Percentiles rank a stretch among this genome's conserved stretches.
Conservation (phyloP, 2,888 invertebrate genomes). For the Diarsia dahlii region DNA sequence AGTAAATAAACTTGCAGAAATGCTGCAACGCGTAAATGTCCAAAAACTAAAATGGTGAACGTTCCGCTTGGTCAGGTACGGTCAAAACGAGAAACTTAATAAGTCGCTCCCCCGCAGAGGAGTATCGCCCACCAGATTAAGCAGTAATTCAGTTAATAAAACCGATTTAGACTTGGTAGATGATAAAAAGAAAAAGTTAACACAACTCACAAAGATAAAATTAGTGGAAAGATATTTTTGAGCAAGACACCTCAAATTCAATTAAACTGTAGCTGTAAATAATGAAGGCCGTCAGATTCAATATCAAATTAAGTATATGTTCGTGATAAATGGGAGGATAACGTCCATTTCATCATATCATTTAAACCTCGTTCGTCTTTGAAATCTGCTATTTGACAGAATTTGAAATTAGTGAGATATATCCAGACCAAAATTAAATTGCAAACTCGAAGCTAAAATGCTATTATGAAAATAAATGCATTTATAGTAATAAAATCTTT, state of each 20-base stretch:
- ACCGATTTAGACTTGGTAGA: slow-evolving; percentile 47
- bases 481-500: neutral
- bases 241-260: slow-evolving; percentile 61
- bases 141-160: slow-evolving; percentile 71
- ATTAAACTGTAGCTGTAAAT: slow-evolving; percentile 69
- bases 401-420: slow-evolving; percentile 16
- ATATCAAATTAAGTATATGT: slow-evolving; percentile 51
- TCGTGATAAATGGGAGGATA: slow-evolving; percentile 69
- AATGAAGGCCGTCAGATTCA: slow-evolving; percentile 66
- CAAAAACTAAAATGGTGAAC: slow-evolving; percentile 64
- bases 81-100: slow-evolving; percentile 76
- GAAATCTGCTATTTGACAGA: slow-evolving; percentile 35
- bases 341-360: slow-evolving; percentile 66
- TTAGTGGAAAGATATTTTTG: slow-evolving; percentile 32
- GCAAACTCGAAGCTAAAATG: neutral
- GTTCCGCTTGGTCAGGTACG: slow-evolving; percentile 67
- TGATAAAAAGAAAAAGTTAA: slow-evolving; percentile 46
- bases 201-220: slow-evolving; percentile 37
- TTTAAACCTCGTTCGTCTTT: slow-evolving; percentile 61
- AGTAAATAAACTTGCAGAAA: slow-evolving; percentile 14
- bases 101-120: slow-evolving; percentile 74
- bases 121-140: slow-evolving; percentile 73
- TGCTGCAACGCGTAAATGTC: slow-evolving; percentile 58
- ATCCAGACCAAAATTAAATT: neutral
- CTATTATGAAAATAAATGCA: neutral